Evolutionary conservation across 2,888 invertebrate genomes (phyloP).

Genomic region (Pinctada fucata): DNA sequence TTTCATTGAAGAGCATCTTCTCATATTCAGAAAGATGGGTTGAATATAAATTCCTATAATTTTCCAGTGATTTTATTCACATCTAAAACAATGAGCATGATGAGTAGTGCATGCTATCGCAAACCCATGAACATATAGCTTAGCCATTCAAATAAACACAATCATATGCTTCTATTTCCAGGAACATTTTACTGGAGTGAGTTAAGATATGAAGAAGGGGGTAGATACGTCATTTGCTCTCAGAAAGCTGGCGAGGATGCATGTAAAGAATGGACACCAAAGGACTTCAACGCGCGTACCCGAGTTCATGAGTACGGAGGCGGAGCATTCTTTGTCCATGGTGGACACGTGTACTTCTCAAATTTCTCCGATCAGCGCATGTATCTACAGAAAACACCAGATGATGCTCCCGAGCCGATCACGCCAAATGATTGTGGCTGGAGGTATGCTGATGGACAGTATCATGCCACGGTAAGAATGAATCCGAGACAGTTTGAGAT

Average conservation of each 20-base stretch:
- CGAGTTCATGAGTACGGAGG: conserved; percentile 78
- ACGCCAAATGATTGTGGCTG: conserved; percentile 60
- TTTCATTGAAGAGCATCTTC: too few relatives aligned
- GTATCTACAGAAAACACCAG: conserved; percentile 64
- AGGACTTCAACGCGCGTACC: conserved; percentile 70
- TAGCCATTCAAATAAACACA: too few relatives aligned
- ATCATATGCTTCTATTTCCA: neutral
- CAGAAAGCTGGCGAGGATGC: conserved; percentile 46
- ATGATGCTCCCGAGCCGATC: conserved; percentile 56
- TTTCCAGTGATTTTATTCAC: too few relatives aligned
- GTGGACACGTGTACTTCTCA: conserved; percentile 70
- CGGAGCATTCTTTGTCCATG: conserved; percentile 72
- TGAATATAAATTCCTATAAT: too few relatives aligned
- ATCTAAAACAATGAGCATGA: too few relatives aligned
- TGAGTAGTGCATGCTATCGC: too few relatives aligned
- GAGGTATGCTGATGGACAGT: conserved; percentile 70
- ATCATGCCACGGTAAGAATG: conserved; percentile 55
- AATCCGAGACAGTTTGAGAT: neutral
- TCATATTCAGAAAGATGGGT: too few relatives aligned
- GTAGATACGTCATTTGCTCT: conserved; percentile 71
- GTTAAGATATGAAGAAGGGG: conserved; percentile 68
- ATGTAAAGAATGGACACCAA: conserved; percentile 65
- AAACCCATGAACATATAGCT: too few relatives aligned
- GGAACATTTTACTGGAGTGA: conserved; percentile 62
- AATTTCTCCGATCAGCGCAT: conserved; percentile 72